phyloP scores from a whole-genome alignment of 2,797 vertebrate genomes.

The Pseudochromis fuscus region DNA sequence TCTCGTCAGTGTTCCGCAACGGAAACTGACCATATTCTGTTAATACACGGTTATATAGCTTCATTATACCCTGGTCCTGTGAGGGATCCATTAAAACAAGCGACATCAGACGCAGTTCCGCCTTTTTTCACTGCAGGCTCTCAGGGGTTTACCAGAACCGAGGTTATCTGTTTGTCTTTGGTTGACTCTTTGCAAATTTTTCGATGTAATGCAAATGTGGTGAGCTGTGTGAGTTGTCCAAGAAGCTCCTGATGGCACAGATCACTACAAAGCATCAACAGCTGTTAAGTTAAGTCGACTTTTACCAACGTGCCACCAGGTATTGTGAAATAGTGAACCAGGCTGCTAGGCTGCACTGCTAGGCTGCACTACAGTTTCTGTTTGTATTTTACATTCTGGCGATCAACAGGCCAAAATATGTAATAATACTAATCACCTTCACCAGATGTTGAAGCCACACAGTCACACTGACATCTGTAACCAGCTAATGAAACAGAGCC shows the following conservation, averaged over 20 bases:
- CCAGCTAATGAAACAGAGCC: slow-evolving; percentile 29
- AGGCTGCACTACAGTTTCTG: not conserved
- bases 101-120: slow-evolving; percentile 40
- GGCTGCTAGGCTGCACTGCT: no score
- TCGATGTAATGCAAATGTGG: slow-evolving; percentile 76
- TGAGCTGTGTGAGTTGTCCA: slow-evolving; percentile 41
- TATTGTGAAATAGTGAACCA: no score
- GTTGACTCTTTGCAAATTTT: slow-evolving; percentile 79
- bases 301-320: no score
- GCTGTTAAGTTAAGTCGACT: slow-evolving; percentile 10
- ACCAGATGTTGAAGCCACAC: slow-evolving; percentile 41
- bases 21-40: slow-evolving; percentile 54
- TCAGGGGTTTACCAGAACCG: slow-evolving; percentile 39
- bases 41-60: slow-evolving; percentile 32
- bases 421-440: not conserved
- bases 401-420: not conserved
- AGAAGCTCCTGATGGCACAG: slow-evolving; percentile 37
- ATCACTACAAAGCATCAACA: slow-evolving; percentile 20
- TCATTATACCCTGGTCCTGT: not conserved
- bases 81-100: not conserved
- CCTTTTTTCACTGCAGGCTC: slow-evolving; percentile 47
- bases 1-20: slow-evolving; percentile 64
- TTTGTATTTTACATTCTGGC: not conserved
- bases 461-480: slow-evolving; percentile 41
- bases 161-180: slow-evolving; percentile 70